These are phyloP conservation scores for Epinotia ramella DNA, from an alignment of 2,888 invertebrate genomes.

Conservation along the genomic window DNA sequence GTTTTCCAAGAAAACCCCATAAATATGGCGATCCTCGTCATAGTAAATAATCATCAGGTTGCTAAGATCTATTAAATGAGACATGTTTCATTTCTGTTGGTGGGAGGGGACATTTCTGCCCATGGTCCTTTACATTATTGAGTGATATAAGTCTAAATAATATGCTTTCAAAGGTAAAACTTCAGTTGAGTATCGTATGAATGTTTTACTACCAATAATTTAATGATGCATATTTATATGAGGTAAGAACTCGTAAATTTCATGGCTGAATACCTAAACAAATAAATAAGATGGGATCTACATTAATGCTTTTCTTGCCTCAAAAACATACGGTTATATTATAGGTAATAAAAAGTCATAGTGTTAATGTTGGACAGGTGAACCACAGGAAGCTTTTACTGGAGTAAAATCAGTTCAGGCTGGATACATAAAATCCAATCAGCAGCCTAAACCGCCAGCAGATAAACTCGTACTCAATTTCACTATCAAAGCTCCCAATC, in stretches of 20 bases:
- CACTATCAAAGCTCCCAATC: background rate
- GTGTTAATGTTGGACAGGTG: background rate
- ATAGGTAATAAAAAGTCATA: background rate
- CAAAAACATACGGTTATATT: no score
- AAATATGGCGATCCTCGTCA: no score
- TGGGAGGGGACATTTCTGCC: no score
- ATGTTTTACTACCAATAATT: conserved; percentile 26
- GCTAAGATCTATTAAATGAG: no score
- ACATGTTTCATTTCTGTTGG: no score
- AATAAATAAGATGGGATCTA: conserved; percentile 3
- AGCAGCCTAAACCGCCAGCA: background rate
- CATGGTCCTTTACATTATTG: no score
- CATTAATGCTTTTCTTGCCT: no score
- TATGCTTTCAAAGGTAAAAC: background rate
- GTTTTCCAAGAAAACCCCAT: no score
- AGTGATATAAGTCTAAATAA: no score
- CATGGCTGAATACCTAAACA: conserved; percentile 31
- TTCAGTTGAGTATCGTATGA: conserved; percentile 10
- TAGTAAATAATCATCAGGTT: no score
- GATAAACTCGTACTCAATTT: background rate
- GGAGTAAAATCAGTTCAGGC: background rate
- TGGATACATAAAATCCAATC: background rate
- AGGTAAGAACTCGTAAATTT: conserved; percentile 29
- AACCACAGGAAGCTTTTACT: background rate
- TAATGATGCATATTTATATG: conserved; percentile 28